Conservation (phyloP, 1,140 invertebrate species). For the Cecropterus lyciades region DNA sequence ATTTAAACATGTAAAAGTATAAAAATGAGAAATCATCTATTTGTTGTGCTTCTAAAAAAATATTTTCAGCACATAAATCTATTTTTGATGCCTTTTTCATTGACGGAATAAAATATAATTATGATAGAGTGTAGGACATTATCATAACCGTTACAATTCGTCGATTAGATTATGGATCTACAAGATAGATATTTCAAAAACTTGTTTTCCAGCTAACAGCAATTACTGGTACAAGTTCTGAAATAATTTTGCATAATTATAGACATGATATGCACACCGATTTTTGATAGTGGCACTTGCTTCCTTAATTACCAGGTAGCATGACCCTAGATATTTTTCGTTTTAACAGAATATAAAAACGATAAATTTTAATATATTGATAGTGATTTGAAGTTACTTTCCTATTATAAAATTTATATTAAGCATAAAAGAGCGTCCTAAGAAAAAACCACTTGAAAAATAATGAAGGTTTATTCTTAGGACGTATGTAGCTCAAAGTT, state of each 20-base stretch:
- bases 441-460: no score
- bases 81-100: neutral
- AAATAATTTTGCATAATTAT: conserved; percentile 16
- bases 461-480: no score
- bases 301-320: no score
- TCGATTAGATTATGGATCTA: neutral
- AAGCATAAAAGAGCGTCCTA: no score
- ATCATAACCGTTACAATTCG: conserved; percentile 14
- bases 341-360: no score
- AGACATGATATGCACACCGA: neutral
- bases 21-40: no score
- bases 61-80: neutral
- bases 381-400: no score
- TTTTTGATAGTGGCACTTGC: conserved; percentile 5
- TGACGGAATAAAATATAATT: neutral
- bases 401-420: no score
- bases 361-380: no score
- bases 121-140: neutral
- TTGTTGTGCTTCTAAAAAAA: neutral
- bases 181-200: neutral
- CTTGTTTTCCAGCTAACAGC: neutral
- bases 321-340: no score
- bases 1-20: no score
- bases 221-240: conserved; percentile 4
- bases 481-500: no score